A percentile compares a stretch with the other conserved stretches of the same genome.
Conservation (phyloP, 2,888 invertebrate genomes). For the Euzetes globulus region DNA sequence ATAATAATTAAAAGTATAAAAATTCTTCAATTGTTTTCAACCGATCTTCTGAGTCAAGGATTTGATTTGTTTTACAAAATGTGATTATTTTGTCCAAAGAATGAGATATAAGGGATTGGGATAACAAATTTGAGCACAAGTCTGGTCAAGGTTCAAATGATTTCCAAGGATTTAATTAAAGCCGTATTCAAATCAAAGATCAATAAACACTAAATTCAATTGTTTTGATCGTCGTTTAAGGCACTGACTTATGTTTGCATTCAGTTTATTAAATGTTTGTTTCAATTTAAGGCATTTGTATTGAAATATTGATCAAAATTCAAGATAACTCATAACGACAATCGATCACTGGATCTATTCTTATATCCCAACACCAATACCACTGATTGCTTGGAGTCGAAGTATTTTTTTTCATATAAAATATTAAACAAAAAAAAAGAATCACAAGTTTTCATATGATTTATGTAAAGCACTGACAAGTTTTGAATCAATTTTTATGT, state of each 20-base stretch:
- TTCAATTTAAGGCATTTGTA: neutral
- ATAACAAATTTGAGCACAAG: slow-evolving; percentile 13
- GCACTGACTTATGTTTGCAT: neutral
- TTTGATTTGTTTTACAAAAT: neutral
- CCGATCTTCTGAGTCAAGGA: neutral
- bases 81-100: neutral
- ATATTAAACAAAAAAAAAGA: neutral
- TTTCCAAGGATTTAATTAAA: neutral
- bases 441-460: slow-evolving; percentile 19
- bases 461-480: slow-evolving; percentile 27
- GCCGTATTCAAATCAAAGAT: neutral
- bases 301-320: neutral
- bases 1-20: neutral
- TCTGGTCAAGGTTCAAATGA: neutral
- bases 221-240: neutral
- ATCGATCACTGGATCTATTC: slow-evolving; percentile 5
- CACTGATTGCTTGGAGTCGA: neutral
- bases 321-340: neutral
- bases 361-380: slow-evolving; percentile 10
- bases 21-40: neutral
- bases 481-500: neutral
- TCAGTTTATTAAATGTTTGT: neutral
- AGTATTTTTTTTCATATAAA: neutral
- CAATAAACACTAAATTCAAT: neutral
- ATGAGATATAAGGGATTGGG: neutral